Conservation (phyloP, 2,888 invertebrate genomes). For the Cataglyphis albicans region DNA sequence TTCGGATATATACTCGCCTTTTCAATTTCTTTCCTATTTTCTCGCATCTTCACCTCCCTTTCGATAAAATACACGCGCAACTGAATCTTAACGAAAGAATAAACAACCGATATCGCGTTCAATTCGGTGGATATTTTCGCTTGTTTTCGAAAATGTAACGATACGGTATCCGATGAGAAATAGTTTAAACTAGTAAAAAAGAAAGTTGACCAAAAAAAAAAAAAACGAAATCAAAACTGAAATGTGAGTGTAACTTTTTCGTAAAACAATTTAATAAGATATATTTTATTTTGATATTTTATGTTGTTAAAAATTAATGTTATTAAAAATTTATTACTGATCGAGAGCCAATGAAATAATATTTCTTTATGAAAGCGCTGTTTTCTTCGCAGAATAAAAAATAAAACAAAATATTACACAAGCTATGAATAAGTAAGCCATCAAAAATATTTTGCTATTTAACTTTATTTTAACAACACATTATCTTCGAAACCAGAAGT, state of each 20-base stretch:
- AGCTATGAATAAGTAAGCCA: not conserved
- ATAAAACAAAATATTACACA: not conserved
- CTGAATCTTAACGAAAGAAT: conserved; percentile 41
- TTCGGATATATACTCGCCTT: not conserved
- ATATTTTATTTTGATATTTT: not conserved
- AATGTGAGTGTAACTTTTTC: not conserved
- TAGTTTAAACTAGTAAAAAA: conserved; percentile 3
- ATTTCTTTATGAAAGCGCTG: not conserved
- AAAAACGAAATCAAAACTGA: not conserved
- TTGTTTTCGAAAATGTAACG: not conserved
- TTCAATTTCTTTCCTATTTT: conserved; percentile 6
- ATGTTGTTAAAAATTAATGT: not conserved
- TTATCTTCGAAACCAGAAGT: not conserved
- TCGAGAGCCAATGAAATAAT: not conserved
- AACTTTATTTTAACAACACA: not conserved
- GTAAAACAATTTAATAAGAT: not conserved
- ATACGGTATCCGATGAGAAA: not conserved
- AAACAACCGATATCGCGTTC: conserved; percentile 42
- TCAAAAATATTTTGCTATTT: not conserved
- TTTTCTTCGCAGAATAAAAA: not conserved
- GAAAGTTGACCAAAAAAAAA: too few relatives aligned
- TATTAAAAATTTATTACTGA: not conserved
- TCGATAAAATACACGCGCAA: conserved; percentile 18
- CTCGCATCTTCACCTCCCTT: conserved; percentile 20
- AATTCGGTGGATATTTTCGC: conserved; percentile 25